Percentiles rank a stretch among this genome's conserved stretches.
phyloP scores from a whole-genome alignment of 2,113 vertebrate species.

The Cyphomyrus plagiostoma region DNA sequence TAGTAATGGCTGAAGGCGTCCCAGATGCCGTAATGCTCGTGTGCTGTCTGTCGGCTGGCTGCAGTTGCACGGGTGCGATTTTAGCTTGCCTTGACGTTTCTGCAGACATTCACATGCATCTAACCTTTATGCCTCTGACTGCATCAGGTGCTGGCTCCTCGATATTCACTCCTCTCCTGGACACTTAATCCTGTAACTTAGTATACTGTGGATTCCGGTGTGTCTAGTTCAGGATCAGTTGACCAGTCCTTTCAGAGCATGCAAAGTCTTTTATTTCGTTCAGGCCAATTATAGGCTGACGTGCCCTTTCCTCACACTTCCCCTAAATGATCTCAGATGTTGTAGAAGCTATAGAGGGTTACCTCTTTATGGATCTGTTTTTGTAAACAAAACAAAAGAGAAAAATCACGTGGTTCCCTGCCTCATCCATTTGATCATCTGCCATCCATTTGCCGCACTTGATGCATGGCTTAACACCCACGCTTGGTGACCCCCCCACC shows the following conservation, averaged over 20 bases:
- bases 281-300: neutral
- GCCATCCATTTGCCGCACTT: neutral
- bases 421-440: neutral
- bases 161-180: neutral
- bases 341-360: neutral
- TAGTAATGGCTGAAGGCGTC: neutral
- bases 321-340: neutral
- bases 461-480: neutral
- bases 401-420: neutral
- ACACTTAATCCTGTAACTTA: neutral
- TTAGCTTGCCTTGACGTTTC: neutral
- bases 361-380: neutral
- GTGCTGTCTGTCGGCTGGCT: neutral
- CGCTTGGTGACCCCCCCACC: neutral
- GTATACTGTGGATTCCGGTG: neutral
- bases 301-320: neutral
- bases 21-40: neutral
- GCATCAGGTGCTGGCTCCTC: neutral
- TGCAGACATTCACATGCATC: neutral
- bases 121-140: neutral
- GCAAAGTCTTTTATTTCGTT: neutral
- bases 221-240: neutral
- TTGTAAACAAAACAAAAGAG: neutral
- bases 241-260: neutral
- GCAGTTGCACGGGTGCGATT: neutral